phyloP scores from a whole-genome alignment of 2,888 invertebrate genomes.

The Volucella bombylans region DNA sequence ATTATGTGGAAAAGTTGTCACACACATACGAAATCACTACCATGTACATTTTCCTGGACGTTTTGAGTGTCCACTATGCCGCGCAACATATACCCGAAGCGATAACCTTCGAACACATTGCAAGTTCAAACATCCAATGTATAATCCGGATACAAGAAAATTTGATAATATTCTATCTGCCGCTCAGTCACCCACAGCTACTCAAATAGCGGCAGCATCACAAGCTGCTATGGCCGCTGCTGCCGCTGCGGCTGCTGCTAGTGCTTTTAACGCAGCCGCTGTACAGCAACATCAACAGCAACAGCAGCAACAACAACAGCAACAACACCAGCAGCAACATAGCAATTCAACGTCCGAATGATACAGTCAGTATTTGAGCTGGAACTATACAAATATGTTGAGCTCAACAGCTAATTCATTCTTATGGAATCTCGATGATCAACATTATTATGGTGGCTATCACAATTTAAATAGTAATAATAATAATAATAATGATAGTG shows the following conservation, averaged over 20 bases:
- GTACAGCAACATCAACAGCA: slow-evolving; percentile 79
- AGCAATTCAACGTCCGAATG: slow-evolving; percentile 77
- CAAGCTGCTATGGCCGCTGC: slow-evolving; percentile 82
- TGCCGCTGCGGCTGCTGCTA: slow-evolving; percentile 80
- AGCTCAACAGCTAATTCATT: slow-evolving; percentile 75
- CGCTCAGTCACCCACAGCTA: slow-evolving; percentile 84
- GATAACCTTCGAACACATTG: slow-evolving; percentile 96
- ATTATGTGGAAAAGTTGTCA: slow-evolving; percentile 96
- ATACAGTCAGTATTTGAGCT: slow-evolving; percentile 81
- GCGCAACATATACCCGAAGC: slow-evolving; percentile 95
- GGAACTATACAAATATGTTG: slow-evolving; percentile 81
- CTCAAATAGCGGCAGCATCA: slow-evolving; percentile 83
- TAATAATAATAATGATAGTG: slow-evolving; percentile 42
- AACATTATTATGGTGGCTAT: slow-evolving; percentile 63
- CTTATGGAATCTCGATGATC: slow-evolving; percentile 79
- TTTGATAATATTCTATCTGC: slow-evolving; percentile 88
- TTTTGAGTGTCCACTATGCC: slow-evolving; percentile 95
- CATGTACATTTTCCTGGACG: slow-evolving; percentile 96
- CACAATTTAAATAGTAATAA: slow-evolving; percentile 60
- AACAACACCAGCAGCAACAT: slow-evolving; percentile 79
- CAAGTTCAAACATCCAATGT: slow-evolving; percentile 95
- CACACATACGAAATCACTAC: slow-evolving; percentile 96
- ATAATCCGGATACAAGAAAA: slow-evolving; percentile 93
- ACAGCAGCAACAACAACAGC: slow-evolving; percentile 78
- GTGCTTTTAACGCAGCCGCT: slow-evolving; percentile 77